phyloP scores from a whole-genome alignment of 2,113 vertebrate genomes.

The Acrocephalus kingi region DNA sequence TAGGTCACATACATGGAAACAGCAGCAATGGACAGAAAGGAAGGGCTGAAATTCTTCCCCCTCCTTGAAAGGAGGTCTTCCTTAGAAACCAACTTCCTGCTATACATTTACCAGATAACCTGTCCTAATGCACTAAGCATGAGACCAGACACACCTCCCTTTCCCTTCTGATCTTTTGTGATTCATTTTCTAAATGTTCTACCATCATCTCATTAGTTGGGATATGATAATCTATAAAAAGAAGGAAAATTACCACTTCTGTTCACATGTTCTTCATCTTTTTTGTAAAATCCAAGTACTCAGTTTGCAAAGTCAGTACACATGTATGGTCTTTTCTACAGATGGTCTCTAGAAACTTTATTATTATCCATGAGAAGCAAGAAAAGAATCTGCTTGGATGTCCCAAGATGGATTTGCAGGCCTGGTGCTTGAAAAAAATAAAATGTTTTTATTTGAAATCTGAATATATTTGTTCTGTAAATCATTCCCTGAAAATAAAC shows the following conservation, averaged over 20 bases:
- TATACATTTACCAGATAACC: not conserved
- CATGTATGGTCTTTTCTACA: not conserved
- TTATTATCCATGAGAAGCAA: conserved; percentile 33
- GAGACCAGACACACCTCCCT: not conserved
- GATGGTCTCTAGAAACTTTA: conserved; percentile 40
- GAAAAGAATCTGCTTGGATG: conserved; percentile 37
- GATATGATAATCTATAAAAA: not conserved
- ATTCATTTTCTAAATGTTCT: not conserved
- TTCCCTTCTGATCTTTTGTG: not conserved
- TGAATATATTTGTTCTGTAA: conserved; percentile 45
- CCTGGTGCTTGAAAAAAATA: not conserved
- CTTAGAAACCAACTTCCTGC: not conserved
- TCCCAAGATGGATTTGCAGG: conserved; percentile 47
- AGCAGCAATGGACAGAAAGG: not conserved
- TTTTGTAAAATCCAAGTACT: not conserved
- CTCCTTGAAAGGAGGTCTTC: not conserved
- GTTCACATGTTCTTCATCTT: not conserved
- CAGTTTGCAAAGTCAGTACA: not conserved
- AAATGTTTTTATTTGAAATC: conserved; percentile 16
- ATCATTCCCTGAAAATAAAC: conserved; percentile 43
- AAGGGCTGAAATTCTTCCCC: not conserved
- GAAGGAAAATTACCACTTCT: not conserved
- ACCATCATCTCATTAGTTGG: not conserved
- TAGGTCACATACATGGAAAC: not conserved
- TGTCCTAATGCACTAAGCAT: not conserved